A percentile compares a stretch with the other conserved stretches of the same genome.
Evolutionary conservation across 1,140 invertebrate species (phyloP).

Genomic region (Brachionus rubens): DNA sequence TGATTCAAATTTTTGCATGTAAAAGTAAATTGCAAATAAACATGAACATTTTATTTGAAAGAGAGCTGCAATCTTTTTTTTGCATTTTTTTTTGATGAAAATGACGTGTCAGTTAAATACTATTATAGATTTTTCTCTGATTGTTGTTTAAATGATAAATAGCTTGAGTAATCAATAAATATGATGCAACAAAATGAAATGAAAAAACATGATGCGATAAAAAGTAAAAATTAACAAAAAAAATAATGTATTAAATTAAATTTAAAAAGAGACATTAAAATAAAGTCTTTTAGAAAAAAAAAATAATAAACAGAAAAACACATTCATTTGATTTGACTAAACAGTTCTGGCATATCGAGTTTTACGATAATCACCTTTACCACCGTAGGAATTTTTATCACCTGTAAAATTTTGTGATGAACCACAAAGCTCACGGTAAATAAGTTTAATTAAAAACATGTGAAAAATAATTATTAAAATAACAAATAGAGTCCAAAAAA

Average conservation of each 20-base stretch:
- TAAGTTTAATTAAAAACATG: conserved; percentile 85
- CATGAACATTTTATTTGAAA: not conserved
- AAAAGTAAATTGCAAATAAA: not conserved
- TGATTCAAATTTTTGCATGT: not conserved
- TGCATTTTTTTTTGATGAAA: not conserved
- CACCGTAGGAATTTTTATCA: not conserved
- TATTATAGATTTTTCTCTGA: too few relatives aligned
- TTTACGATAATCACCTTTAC: conserved; percentile 9
- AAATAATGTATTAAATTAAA: too few relatives aligned
- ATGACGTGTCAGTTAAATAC: too few relatives aligned
- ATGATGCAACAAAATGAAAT: too few relatives aligned
- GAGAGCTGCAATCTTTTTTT: too few relatives aligned
- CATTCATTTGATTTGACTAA: not conserved
- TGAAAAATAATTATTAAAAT: conserved; percentile 87
- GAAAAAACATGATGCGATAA: too few relatives aligned
- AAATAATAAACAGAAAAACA: not conserved
- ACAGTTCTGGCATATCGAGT: not conserved
- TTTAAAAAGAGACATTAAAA: not conserved
- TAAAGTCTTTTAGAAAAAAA: not conserved
- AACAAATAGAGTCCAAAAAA: conserved; percentile 87
- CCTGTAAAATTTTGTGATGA: not conserved
- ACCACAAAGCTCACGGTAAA: conserved; percentile 60
- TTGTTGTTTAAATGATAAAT: too few relatives aligned
- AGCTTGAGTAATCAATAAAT: too few relatives aligned
- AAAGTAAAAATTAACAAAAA: too few relatives aligned